phyloP scores from a whole-genome alignment of 2,888 invertebrate genomes.

The Eristalis tenax region DNA sequence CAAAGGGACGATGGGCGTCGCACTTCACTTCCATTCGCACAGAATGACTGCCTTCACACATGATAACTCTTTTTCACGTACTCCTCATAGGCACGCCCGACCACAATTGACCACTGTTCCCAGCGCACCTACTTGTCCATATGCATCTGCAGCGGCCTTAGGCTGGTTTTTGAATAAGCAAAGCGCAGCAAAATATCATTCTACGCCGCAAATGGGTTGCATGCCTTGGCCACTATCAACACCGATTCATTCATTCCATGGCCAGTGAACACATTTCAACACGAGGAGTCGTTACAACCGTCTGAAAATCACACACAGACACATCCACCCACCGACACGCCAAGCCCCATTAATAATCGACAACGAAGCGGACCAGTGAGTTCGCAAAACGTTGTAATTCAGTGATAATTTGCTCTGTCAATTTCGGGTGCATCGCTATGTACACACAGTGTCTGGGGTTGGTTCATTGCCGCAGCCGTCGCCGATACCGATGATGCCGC shows the following conservation, averaged over 20 bases:
- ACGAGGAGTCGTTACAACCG: constrained; percentile 12
- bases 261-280: background rate
- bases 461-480: background rate
- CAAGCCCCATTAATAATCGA: constrained; percentile 44
- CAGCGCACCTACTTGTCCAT: background rate
- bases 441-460: background rate
- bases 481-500: background rate
- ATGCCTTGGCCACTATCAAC: background rate
- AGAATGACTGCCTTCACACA: background rate
- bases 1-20: background rate
- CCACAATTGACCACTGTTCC: background rate
- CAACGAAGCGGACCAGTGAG: constrained; percentile 46
- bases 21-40: background rate
- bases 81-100: background rate
- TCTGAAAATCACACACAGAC: background rate
- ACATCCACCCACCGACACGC: background rate
- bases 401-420: constrained; percentile 70
- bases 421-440: constrained; percentile 46
- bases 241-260: background rate
- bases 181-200: constrained; percentile 23
- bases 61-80: background rate
- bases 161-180: background rate
- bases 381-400: constrained; percentile 66
- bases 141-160: background rate
- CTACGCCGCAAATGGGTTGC: constrained; percentile 10